Evolutionary conservation across 1,140 invertebrate species (phyloP), one percentile per base, ranked within the genome.

Genomic region (Marisa cornuarietis): DNA sequence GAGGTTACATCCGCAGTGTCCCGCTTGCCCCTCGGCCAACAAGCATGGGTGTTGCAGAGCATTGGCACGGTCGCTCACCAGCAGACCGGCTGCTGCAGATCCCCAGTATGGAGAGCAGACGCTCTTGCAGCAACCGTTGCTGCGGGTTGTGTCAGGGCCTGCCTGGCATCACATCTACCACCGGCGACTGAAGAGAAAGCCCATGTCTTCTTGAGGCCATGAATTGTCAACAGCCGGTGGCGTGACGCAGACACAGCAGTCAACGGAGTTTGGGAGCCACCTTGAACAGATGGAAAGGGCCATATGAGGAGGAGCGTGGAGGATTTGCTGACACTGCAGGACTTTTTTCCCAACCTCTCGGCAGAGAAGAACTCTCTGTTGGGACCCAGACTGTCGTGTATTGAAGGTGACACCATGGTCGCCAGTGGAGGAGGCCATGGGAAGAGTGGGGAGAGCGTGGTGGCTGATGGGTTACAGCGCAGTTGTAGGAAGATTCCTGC

Each of bases 1-100:
- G 76, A 77, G 76, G 76, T 77, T 77, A 20, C 26, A 65, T 63
- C 76, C 68, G 76, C 76, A 77, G 76, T 77, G 76, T 77, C 76
- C 76, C 76, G 63, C 76, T 68, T 65, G 65, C 65, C 54, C 42
- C 31, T 65, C 63, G 49, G 63, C 76, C 18, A 63, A 63, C 76
- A 49, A 54, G 31, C 61, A 61, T 52, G 63, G 22, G 76, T 65
- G 63, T 77, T 65, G 51, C 74, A 63, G 22, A 63, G 65, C 58
- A 65, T 63, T 63, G 20, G 63, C n/a, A 63, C n/a, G 58, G 74
- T n/a, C 54, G 42, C 63, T 42, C 63, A n/a, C 22, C 22, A 62
- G 61, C 65, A 26, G 7, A 18, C 11, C 51, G 22, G 63, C 61
- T 31, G 52, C 26, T 7, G 65, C 54, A 31, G 14, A 42, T 61